Evolutionary conservation across 2,113 vertebrate genomes (phyloP), one percentile per base, ranked within the genome.

Genomic region (Ammodytes marinus): DNA sequence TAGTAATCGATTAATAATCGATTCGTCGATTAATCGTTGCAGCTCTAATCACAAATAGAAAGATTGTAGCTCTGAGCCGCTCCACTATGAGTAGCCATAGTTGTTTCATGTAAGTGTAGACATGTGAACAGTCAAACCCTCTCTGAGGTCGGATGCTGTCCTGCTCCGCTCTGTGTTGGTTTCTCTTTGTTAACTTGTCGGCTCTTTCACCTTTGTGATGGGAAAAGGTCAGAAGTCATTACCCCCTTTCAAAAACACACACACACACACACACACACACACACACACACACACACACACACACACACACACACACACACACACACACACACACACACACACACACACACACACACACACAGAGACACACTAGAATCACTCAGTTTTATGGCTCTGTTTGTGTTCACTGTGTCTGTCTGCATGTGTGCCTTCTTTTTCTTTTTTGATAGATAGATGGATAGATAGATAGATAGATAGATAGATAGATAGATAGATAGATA

Each of bases 191-290:
- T 42, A n/a, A 35, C 57, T 9, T 58, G 77, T 77, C 63, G 17
- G 67, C 59, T 65, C 43, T 39, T 49, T 79, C 69, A 68, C 71
- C 1, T 57, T 83, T 52, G 72, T 79, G 81, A 75, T 87, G 87
- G 79, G 79, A 80, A 86, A 85, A 87, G 87, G 85, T 89, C 79
- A 84, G 63, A 77, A 82, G 35, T 86, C 86, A 72, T 27, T 27
- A 2, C 52, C 53, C 71, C 53, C 68, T 53, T 59, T 40, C 17
- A 35, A 69, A 76, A 85, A 72, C 77, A 69, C 54, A 39, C 52
- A 43, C 14, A 35, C 42, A 70, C 50, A 43, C 55, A 76, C 49
- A 39, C 55, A 60, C 39, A 37, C 12, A 47, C 54, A 46, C 52
- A 60, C 69, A 50, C 63, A 37, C 66, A 69, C 64, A 63, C 60